Percentiles rank a stretch among this genome's conserved stretches.
Evolutionary conservation across 1,140 invertebrate species (phyloP).

Genomic region (Gonatopus flavifemur): DNA sequence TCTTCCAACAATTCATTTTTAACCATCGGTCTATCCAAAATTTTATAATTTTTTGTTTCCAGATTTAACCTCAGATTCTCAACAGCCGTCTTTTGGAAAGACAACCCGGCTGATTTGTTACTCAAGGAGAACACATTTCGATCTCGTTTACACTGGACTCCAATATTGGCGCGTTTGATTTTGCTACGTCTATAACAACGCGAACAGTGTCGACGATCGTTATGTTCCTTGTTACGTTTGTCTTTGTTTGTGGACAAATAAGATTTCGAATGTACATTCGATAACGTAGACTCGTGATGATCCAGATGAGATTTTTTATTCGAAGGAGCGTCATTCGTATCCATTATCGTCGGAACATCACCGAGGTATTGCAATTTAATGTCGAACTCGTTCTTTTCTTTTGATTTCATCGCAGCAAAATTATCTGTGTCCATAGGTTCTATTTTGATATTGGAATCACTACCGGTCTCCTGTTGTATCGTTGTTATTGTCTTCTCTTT

Average conservation of each 20-base stretch:
- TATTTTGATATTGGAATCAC: conserved; percentile 19
- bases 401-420: conserved; percentile 11
- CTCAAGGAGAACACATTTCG: conserved; percentile 34
- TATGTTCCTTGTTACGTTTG: conserved; percentile 45
- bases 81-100: conserved; percentile 30
- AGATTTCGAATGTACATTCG: conserved; percentile 21
- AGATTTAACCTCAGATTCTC: conserved; percentile 51
- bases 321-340: neutral
- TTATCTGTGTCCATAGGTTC: conserved; percentile 14
- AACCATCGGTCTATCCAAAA: conserved; percentile 45
- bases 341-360: neutral
- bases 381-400: conserved; percentile 10
- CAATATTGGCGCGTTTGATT: conserved; percentile 64
- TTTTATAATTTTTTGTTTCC: conserved; percentile 51
- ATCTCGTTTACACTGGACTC: conserved; percentile 64
- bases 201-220: conserved; percentile 58
- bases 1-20: conserved; percentile 57
- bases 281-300: conserved; percentile 20
- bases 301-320: conserved; percentile 18
- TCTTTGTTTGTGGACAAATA: conserved; percentile 43
- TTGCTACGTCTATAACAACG: conserved; percentile 65
- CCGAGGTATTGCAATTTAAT: too few relatives aligned
- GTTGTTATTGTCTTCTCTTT: neutral
- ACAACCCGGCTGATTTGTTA: conserved; percentile 39
- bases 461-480: conserved; percentile 13